Base-by-base conservation (phyloP, 1,140 invertebrate species). In the Dreissena polymorpha region DNA sequence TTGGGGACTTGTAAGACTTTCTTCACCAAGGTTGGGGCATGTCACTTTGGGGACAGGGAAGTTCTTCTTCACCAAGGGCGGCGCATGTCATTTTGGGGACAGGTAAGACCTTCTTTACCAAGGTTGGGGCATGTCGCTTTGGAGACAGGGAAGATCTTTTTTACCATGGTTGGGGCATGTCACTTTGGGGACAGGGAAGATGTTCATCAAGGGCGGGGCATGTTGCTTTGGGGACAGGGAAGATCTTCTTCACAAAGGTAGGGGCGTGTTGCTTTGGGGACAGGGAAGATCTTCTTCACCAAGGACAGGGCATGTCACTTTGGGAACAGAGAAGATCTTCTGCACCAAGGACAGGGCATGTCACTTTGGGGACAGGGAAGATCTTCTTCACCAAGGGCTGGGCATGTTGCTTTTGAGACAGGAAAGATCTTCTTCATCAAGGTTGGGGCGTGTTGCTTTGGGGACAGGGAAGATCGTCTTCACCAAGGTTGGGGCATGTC, bases 331-430 rank as follows among this genome's bases (percentile, higher is more conserved):
- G 90, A 88, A 60, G 78, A 82, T 96, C 92, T 98, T 96, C n/a
- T n/a, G n/a, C 90, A 92, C 93, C 0, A 98, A 97, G 94, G 98
- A 97, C n/a, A 97, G 95, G 18, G 95, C 95, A 49, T 99, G 97
- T 92, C 94, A 89, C 79, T 89, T 89, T 90, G 87, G 85, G 25
- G 88, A 91, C n/a, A 84, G n/a, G 88, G n/a, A n/a, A n/a, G n/a
- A n/a, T n/a, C n/a, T n/a, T n/a, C n/a, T n/a, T n/a, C n/a, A n/a
- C n/a, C n/a, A n/a, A n/a, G n/a, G n/a, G n/a, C n/a, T n/a, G n/a
- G n/a, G n/a, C n/a, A n/a, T n/a, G n/a, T n/a, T n/a, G n/a, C n/a
- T n/a, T n/a, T n/a, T n/a, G n/a, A n/a, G n/a, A n/a, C n/a, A n/a
- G n/a, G n/a, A n/a, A n/a, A n/a, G n/a, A n/a, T n/a, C n/a, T n/a